Percentiles rank a stretch among this genome's conserved stretches.
These are phyloP conservation scores for Furnarius figulus DNA, from an alignment of 2,113 vertebrate species.

Conservation along the genomic window DNA sequence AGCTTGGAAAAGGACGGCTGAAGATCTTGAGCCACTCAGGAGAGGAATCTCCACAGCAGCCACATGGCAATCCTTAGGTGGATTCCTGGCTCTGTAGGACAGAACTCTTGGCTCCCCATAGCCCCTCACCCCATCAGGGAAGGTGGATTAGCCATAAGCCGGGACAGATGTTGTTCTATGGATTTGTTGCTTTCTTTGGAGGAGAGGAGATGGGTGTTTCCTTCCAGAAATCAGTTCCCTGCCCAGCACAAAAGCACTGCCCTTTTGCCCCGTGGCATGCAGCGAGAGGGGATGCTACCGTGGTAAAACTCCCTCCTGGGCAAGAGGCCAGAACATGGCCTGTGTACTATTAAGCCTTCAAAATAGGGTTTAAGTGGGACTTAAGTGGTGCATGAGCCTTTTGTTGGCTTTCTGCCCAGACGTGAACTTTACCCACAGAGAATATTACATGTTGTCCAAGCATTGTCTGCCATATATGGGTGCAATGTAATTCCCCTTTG, in stretches of 20 bases:
- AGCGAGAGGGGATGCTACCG: background rate
- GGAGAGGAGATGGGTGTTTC: background rate
- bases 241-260: conserved; percentile 9
- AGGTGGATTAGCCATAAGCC: background rate
- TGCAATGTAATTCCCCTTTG: background rate
- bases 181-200: background rate
- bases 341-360: conserved; percentile 52
- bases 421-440: conserved; percentile 52
- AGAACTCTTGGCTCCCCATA: background rate
- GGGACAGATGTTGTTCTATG: background rate
- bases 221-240: background rate
- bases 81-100: background rate
- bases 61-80: fast-evolving
- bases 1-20: background rate
- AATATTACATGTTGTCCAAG: background rate
- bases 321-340: conserved; percentile 50
- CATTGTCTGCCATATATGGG: background rate
- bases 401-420: conserved; percentile 57
- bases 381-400: conserved; percentile 55
- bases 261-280: background rate
- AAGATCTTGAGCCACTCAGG: background rate
- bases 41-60: background rate
- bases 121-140: background rate
- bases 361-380: conserved; percentile 64
- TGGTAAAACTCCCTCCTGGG: conserved; percentile 39